Percentiles rank a stretch among this genome's conserved stretches.
These are phyloP conservation scores for Muscidifurax raptorellus DNA, from an alignment of 1,140 invertebrate species.

Conservation along the genomic window DNA sequence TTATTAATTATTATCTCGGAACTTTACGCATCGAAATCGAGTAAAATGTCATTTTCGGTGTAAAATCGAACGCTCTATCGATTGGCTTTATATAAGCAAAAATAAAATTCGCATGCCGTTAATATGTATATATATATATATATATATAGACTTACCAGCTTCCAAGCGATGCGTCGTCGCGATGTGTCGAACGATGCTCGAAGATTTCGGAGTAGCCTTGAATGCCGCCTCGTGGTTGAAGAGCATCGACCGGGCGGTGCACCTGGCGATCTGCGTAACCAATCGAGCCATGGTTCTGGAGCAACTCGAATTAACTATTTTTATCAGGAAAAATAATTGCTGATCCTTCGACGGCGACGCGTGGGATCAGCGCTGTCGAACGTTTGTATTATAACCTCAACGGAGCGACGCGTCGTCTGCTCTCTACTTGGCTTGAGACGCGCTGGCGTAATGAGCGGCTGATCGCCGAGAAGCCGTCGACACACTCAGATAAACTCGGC, in stretches of 20 bases:
- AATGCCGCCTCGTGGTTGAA: background rate
- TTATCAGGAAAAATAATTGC: background rate
- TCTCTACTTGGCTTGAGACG: background rate
- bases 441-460: slow-evolving; percentile 25
- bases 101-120: too few relatives aligned
- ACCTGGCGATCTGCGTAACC: slow-evolving; percentile 54
- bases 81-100: too few relatives aligned
- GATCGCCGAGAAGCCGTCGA: too few relatives aligned
- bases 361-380: too few relatives aligned
- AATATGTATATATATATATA: too few relatives aligned
- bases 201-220: background rate
- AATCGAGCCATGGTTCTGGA: slow-evolving; percentile 63
- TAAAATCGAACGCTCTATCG: too few relatives aligned
- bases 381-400: slow-evolving; percentile 1
- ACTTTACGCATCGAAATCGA: too few relatives aligned
- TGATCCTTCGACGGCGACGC: background rate
- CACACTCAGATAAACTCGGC: background rate
- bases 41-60: too few relatives aligned
- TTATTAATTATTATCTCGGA: too few relatives aligned
- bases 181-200: slow-evolving; percentile 53
- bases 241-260: slow-evolving; percentile 45
- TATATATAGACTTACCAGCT: slow-evolving; percentile 60
- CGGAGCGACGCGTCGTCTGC: slow-evolving; percentile 33
- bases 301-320: background rate
- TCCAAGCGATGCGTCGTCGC: slow-evolving; percentile 55